Evolutionary conservation across 2,113 vertebrate genomes (phyloP).

Genomic region (Monopterus albus): DNA sequence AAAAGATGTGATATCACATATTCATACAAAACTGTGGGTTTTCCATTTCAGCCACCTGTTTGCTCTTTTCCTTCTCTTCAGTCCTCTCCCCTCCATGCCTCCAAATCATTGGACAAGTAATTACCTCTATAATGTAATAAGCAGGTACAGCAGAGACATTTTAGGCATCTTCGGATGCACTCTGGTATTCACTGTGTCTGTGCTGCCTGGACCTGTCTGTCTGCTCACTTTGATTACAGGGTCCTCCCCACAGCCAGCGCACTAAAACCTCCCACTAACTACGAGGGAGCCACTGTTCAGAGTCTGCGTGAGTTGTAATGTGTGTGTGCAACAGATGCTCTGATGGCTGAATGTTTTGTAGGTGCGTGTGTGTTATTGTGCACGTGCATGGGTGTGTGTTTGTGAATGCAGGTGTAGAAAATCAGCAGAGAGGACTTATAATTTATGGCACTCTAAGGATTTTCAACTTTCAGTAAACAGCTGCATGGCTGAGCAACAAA

Average conservation of each 20-base stretch:
- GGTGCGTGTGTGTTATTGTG: not conserved
- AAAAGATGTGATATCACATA: not conserved
- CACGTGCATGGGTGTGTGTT: not conserved
- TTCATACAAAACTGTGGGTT: too few relatives aligned
- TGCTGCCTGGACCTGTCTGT: conserved; percentile 67
- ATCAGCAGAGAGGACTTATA: conserved; percentile 32
- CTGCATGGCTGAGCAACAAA: conserved; percentile 68
- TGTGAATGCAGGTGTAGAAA: conserved; percentile 57
- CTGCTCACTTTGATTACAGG: conserved; percentile 70
- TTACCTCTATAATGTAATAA: conserved; percentile 51
- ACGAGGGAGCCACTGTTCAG: conserved; percentile 1
- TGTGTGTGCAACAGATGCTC: not conserved
- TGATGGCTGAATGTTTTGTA: not conserved
- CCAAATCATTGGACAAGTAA: conserved; percentile 44
- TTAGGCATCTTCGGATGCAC: conserved; percentile 47
- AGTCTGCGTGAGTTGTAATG: not conserved
- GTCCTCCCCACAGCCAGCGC: conserved; percentile 17
- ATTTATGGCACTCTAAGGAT: conserved; percentile 64
- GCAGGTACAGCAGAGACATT: conserved; percentile 45
- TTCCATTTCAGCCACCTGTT: too few relatives aligned
- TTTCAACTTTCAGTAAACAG: conserved; percentile 57
- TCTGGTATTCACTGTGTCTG: conserved; percentile 28
- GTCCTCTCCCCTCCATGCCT: not conserved
- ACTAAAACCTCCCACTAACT: conserved; percentile 33
- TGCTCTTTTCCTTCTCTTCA: not conserved